Conservation (phyloP, 2,797 vertebrate genomes). For the Otus scops region DNA sequence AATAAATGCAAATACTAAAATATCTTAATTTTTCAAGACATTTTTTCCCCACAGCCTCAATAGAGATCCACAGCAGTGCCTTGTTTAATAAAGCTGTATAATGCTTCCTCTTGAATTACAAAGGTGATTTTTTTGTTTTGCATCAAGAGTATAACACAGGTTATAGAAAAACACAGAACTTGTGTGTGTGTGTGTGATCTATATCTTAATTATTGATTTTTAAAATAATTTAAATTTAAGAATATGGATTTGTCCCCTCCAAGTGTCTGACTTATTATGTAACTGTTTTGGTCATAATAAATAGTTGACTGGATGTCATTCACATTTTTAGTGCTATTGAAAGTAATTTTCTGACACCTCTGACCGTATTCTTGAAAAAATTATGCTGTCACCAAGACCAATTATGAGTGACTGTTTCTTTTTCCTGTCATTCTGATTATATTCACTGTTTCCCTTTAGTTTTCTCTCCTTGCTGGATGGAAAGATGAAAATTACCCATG, state of each 20-base stretch:
- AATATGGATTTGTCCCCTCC: not conserved
- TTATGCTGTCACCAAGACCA: not conserved
- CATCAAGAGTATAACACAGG: not conserved
- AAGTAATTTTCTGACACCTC: not conserved
- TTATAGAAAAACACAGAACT: not conserved
- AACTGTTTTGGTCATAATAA: not conserved
- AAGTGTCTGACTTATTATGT: not conserved
- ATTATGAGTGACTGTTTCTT: conserved; percentile 15
- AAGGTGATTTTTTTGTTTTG: not conserved
- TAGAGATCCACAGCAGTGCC: not conserved
- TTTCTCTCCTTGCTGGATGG: not conserved
- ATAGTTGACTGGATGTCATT: not conserved
- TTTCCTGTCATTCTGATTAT: not conserved
- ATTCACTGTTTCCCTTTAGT: not conserved
- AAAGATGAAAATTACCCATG: conserved; percentile 21
- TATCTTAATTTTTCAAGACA: not conserved
- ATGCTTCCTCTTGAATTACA: not conserved
- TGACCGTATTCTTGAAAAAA: not conserved
- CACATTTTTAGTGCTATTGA: not conserved
- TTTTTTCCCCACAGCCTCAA: not conserved
- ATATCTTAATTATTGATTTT: not conserved
- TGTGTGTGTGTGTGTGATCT: not conserved
- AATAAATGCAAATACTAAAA: conserved; percentile 3
- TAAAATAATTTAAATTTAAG: not conserved
- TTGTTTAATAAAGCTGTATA: not conserved